Base-by-base conservation (phyloP, 2,113 vertebrate genomes). In the Protobothrops flavoviridis region DNA sequence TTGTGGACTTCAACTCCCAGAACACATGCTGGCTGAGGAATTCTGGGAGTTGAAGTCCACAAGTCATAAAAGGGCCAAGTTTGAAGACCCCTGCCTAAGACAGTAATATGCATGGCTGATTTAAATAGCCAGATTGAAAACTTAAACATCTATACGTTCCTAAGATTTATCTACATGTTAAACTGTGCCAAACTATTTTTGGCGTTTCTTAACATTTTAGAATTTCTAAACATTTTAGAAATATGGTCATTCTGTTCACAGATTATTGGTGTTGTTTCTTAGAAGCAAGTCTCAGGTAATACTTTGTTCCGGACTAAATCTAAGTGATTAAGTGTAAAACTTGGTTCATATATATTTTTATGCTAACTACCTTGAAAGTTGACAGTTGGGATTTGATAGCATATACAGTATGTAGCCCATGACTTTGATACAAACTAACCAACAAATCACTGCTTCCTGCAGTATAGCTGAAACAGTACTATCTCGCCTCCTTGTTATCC, bases 401-500 rank as follows among this genome's bases (percentile, higher is more conserved):
- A 89, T 11, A 11, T 5, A 39, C 39, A 39, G 39, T 39, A 24
- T 20, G 3, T 61, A 24, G 55, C 29, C 45, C 81, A 33, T 15
- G 24, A n/a, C 23, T 85, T 90, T 86, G 20, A 86, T 24, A 55
- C 85, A 45, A 59, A n/a, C 39, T 85, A 33, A 39, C 21, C 86
- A 52, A 90, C 21, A 74, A 39, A 17, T 81, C n/a, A 53, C 57
- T 88, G 24, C 10, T 56, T 12, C 88, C 39, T 74, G 33, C 50
- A 26, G 53, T 87, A 23, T 39, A 90, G 53, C 43, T n/a, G 39
- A 6, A 61, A 7, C 11, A 26, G 88, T 85, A 61, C 55, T 95
- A 90, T 5, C 90, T 90, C 86, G 6, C 4, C 13, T 88, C 21
- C 64, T 21, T 88, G 91, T 91, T 94, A 90, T 94, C 69, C 88